Conservation (phyloP, 2,888 invertebrate genomes). For the Cheilosia soror region DNA sequence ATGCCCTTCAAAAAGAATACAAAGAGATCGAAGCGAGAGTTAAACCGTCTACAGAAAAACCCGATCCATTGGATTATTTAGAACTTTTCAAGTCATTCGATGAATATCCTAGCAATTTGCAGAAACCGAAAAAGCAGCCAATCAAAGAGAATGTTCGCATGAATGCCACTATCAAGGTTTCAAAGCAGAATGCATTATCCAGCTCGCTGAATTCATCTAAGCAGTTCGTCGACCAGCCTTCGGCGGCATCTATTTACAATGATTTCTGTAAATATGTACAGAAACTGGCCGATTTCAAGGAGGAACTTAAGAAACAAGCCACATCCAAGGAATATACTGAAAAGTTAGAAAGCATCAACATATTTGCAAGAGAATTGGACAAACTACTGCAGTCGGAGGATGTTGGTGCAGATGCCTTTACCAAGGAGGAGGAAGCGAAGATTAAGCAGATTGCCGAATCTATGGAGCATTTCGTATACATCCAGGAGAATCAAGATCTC, state of each 20-base stretch:
- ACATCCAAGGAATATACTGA: slow-evolving; percentile 75
- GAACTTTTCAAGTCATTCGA: slow-evolving; percentile 80
- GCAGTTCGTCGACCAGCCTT: slow-evolving; percentile 72
- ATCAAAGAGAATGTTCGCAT: slow-evolving; percentile 78
- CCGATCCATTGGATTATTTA: slow-evolving; percentile 77
- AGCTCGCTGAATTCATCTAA: slow-evolving; percentile 62
- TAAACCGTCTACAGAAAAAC: slow-evolving; percentile 75
- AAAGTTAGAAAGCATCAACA: slow-evolving; percentile 77
- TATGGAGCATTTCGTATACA: slow-evolving; percentile 79
- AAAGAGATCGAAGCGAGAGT: slow-evolving; percentile 72
- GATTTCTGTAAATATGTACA: slow-evolving; percentile 79
- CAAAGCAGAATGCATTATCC: slow-evolving; percentile 54
- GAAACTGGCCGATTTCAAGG: slow-evolving; percentile 76
- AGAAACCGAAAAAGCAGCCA: slow-evolving; percentile 75
- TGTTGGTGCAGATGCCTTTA: slow-evolving; percentile 77
- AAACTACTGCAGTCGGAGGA: slow-evolving; percentile 78
- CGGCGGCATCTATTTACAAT: slow-evolving; percentile 77
- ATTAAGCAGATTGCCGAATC: slow-evolving; percentile 77
- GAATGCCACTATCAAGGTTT: slow-evolving; percentile 76
- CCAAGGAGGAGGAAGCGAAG: slow-evolving; percentile 76
- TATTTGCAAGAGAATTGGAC: slow-evolving; percentile 79
- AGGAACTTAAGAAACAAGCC: slow-evolving; percentile 72
- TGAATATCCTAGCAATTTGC: slow-evolving; percentile 80
- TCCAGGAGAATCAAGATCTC: slow-evolving; percentile 77
- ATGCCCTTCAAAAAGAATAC: slow-evolving; percentile 77